phyloP scores from a whole-genome alignment of 2,113 vertebrate species.

The Puffinus mauretanicus region DNA sequence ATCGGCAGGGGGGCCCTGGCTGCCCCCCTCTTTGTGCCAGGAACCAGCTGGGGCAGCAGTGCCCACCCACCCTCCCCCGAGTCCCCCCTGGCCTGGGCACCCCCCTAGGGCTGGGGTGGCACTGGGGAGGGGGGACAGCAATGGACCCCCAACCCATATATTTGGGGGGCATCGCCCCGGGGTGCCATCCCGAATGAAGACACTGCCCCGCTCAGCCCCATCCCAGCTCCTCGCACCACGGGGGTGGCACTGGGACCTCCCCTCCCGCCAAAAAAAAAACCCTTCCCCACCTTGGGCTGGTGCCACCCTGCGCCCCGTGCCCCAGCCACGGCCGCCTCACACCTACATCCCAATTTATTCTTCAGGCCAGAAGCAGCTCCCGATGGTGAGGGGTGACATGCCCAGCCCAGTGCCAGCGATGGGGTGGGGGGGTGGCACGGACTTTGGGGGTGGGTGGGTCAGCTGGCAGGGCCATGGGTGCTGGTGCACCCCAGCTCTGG shows the following conservation, averaged over 20 bases:
- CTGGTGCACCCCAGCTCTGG: no score
- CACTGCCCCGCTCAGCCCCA: background rate
- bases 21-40: no score
- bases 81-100: background rate
- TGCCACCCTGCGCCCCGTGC: background rate
- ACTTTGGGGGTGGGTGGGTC: no score
- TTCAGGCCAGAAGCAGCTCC: slow-evolving; percentile 72
- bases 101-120: background rate
- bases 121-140: background rate
- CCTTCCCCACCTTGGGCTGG: background rate
- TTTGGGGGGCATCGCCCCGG: background rate
- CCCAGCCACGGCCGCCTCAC: background rate
- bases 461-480: no score
- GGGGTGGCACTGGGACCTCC: background rate
- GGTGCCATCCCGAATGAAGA: background rate
- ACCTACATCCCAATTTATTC: slow-evolving; percentile 30
- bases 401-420: background rate
- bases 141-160: background rate
- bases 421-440: background rate
- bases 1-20: no score
- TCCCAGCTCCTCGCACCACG: rapidly evolving
- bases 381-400: background rate
- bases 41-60: no score
- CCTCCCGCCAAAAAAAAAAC: background rate
- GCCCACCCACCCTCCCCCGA: no score